Base-by-base conservation (phyloP, 1,140 invertebrate genomes). In the Bombyx mori region DNA sequence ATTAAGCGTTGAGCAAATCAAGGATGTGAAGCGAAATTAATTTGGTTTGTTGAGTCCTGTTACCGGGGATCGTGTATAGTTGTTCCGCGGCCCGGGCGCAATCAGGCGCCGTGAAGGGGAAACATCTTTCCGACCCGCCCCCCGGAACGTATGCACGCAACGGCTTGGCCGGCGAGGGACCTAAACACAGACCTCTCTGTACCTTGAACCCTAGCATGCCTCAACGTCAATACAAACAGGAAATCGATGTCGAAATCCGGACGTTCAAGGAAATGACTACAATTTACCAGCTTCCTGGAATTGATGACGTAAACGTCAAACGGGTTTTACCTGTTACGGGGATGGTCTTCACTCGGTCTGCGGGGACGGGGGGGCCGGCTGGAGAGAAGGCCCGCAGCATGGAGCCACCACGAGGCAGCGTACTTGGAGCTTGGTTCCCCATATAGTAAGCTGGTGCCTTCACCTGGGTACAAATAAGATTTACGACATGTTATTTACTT, bases 321-420 rank as follows among this genome's bases (percentile, higher is more conserved):
- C 26, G 26, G 2, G 26, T 35, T 35, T 75, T 79, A 90, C 89
- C 89, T 72, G 88, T 62, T 26, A 68, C 70, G 3, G 89, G 86
- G 4, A 90, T 73, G 7, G 81, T 70, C 67, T 90, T 90, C 43
- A 90, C 79, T 0, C 90, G 82, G 62, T 91, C 90, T 1, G 89
- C 86, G 5, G 90, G 89, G 6, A 91, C 79, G 6, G 88, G 88
- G 2, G 82, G 83, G 0, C 90, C 84, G 1, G 91, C 92, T 1
- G 93, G 92, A 45, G 93, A 93, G 72, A 93, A 94, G 4, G 92
- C 90, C 51, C 93, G 84, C 26, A 93, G 82, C 43, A 93, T 79
- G 5, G 91, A 78, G 6, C 91, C 91, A 18, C 91, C 90, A 8
- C 92, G 83, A 1, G 92, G 92, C 35, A 93, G 67, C 1, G 91